Conservation (phyloP, 2,113 vertebrate species). For the Tiliqua scincoides region DNA sequence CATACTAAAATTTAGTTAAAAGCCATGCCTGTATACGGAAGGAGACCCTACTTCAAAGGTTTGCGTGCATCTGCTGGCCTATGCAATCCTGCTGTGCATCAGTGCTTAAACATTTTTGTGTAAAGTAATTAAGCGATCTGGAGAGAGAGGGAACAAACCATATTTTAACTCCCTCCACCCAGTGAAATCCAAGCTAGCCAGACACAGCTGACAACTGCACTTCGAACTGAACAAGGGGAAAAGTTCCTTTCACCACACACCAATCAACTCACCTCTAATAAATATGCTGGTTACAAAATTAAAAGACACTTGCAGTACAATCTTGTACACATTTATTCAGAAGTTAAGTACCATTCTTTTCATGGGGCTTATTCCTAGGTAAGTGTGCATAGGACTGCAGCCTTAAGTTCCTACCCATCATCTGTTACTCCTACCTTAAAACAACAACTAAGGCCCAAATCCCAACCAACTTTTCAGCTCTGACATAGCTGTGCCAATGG, state of each 20-base stretch:
- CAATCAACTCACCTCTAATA: not conserved
- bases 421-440: not conserved
- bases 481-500: too few relatives aligned
- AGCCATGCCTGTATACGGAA: too few relatives aligned
- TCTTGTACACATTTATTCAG: too few relatives aligned
- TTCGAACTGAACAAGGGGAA: not conserved
- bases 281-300: not conserved
- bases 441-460: not conserved
- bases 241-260: not conserved
- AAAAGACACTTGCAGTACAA: not conserved
- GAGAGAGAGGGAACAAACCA: not conserved
- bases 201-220: not conserved
- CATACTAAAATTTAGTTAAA: too few relatives aligned
- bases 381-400: too few relatives aligned
- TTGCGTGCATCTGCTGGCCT: too few relatives aligned
- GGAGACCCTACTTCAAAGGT: too few relatives aligned
- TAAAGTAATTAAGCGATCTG: not conserved
- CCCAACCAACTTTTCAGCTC: too few relatives aligned
- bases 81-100: not conserved
- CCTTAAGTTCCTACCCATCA: not conserved
- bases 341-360: too few relatives aligned
- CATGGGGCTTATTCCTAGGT: too few relatives aligned
- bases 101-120: not conserved
- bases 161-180: not conserved
- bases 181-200: not conserved